phyloP scores from a whole-genome alignment of 2,888 invertebrate genomes.

The Pinctada fucata region DNA sequence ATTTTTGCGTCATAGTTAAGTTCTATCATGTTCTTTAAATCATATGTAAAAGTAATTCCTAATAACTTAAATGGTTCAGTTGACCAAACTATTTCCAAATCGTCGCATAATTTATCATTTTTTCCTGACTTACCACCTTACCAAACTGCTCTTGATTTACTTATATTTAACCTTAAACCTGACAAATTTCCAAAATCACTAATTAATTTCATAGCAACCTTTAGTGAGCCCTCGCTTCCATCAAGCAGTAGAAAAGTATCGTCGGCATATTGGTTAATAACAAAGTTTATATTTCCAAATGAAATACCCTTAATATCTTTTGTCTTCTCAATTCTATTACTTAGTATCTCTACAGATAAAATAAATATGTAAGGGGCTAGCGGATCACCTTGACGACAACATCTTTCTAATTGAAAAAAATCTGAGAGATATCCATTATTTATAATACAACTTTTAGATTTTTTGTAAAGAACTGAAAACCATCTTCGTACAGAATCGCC shows the following conservation, averaged over 20 bases:
- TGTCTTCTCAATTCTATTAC: background rate
- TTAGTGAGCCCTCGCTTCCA: background rate
- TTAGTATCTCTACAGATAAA: constrained; percentile 6
- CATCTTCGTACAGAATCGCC: constrained; percentile 15
- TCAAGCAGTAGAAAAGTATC: constrained; percentile 15
- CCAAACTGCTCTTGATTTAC: background rate
- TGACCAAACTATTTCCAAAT: too few relatives aligned
- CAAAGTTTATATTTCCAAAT: background rate
- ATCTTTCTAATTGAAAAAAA: background rate
- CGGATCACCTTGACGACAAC: constrained; percentile 23
- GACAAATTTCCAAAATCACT: background rate
- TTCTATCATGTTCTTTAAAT: too few relatives aligned
- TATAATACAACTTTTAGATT: constrained; percentile 2
- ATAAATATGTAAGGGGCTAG: constrained; percentile 23
- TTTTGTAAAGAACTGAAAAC: constrained; percentile 1
- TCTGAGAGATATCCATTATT: constrained; percentile 13
- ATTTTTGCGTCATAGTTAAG: too few relatives aligned
- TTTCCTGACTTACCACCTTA: background rate
- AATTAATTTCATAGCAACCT: background rate
- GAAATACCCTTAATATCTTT: constrained; percentile 8
- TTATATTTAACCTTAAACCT: constrained; percentile 4
- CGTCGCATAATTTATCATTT: too few relatives aligned
- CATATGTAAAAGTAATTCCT: too few relatives aligned
- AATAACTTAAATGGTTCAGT: too few relatives aligned
- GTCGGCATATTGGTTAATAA: constrained; percentile 23